Evolutionary conservation across 2,113 vertebrate species (phyloP), one percentile per base, ranked within the genome.

Genomic region (Pristiophorus japonicus): DNA sequence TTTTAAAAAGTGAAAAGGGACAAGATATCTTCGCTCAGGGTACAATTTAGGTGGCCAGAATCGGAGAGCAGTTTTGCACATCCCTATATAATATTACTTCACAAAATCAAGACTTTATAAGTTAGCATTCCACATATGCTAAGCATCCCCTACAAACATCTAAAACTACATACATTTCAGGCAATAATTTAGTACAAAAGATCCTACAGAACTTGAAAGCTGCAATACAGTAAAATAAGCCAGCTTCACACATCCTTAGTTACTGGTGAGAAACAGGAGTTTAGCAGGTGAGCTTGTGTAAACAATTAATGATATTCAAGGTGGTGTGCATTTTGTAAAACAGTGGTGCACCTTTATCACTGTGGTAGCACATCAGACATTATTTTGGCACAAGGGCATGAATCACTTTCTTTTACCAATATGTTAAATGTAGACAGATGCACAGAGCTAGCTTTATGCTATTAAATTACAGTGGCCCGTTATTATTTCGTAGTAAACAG

Each of bases 151-250:
- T 70, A 70, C 93, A 94, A 94, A 94, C 27, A 34, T 67, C 93
- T 94, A 94, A 94, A 94, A 30, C 93, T 94, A 94, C 65, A 70
- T 34, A 94, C 93, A 94, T 94, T 73, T 70, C 93, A 94, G 93
- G 65, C 93, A 94, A 94, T 94, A 94, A 94, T 73, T 94, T 94
- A 94, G 65, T 94, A 94, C 93, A 94, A 67, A 94, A 92, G 88
- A 47, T 67, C 66, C 66, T 70, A 94, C 66, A 94, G 65, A 94
- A 94, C 93, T 47, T 51, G 47, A 90, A 94, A 94, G 93, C 93
- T 94, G 65, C 93, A 51, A 70, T 94, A 94, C 93, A 94, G 65
- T 67, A 94, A 73, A 94, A 94, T 73, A 70, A 73, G 93, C 65
- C 66, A 94, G 22, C 93, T 94, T 94, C 66, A 51, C 65, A 70